A percentile compares a stretch with the other conserved stretches of the same genome.
phyloP scores from a whole-genome alignment of 1,140 invertebrate genomes.

The Bombus sibiricus region DNA sequence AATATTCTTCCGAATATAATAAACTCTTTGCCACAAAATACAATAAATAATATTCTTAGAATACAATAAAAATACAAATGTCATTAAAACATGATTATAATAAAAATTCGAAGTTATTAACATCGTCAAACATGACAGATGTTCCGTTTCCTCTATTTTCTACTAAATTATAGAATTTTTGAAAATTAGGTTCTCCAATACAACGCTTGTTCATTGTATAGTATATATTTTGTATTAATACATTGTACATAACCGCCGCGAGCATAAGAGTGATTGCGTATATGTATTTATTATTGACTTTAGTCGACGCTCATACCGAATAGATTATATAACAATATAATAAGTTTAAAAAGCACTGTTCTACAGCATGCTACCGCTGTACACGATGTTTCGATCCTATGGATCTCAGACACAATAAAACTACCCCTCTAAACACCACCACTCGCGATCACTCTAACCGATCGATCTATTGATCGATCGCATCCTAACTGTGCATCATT shows the following conservation, averaged over 20 bases:
- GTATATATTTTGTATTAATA: too few species aligned
- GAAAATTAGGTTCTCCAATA: background rate
- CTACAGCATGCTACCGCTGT: slow-evolving; percentile 59
- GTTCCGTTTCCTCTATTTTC: background rate
- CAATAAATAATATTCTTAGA: too few species aligned
- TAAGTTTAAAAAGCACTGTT: slow-evolving; percentile 40
- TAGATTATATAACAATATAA: background rate
- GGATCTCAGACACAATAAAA: background rate
- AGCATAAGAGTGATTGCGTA: too few species aligned
- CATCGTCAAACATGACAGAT: background rate
- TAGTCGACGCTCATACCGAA: too few species aligned
- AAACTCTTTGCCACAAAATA: background rate
- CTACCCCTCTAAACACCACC: background rate
- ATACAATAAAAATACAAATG: too few species aligned
- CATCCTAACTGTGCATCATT: slow-evolving; percentile 57
- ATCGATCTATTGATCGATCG: background rate
- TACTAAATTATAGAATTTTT: background rate
- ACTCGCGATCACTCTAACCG: background rate
- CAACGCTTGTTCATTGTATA: too few species aligned
- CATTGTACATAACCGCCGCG: too few species aligned
- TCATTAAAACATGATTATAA: background rate
- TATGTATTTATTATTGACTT: too few species aligned
- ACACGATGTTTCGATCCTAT: slow-evolving; percentile 53
- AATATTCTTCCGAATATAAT: background rate
- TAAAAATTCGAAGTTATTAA: background rate